Evolutionary conservation across 2,113 vertebrate species (phyloP), one percentile per base, ranked within the genome.

Genomic region (Aptenodytes patagonicus): DNA sequence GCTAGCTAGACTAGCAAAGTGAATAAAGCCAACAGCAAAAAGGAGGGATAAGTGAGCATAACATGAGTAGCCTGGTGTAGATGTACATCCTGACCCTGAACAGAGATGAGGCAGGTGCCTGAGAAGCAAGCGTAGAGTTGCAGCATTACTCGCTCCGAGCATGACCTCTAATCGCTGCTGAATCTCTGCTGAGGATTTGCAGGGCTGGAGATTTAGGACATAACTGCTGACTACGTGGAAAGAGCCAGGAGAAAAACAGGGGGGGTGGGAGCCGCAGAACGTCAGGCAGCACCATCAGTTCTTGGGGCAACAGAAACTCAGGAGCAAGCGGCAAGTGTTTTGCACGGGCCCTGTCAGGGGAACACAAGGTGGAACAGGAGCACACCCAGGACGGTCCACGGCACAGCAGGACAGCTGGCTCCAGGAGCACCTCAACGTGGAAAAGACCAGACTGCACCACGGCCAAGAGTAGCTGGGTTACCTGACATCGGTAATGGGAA

Each of bases 381-480:
- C 51, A 46, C 28, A 6, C 9, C 57, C 62, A 32, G 78, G 38
- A 90, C 0, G 6, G 65, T 19, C 15, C 0, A 7, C 4, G 1
- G 66, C 61, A 42, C 2, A 7, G 65, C 42, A 7, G 17, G 32
- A 44, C 29, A 21, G 70, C 13, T 3, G 1, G 40, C 64, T 31
- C 31, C 2, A 1, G 72, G 17, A 47, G 49, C 40, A 21, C 24
- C 46, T 7, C 11, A 3, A 2, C 1, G 3, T 15, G 47, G 36
- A 57, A 49, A 36, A 16, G 13, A 29, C 66, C 36, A 24, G 10
- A 38, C 11, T 2, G 2, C 54, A 13, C 10, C n/a, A 13, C 2
- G 7, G 36, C 22, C 64, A 31, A 31, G 29, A 52, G 78, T 34
- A 10, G 20, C 72, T 7, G 31, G 42, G 47, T 11, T 29, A 25